A percentile compares a stretch with the other conserved stretches of the same genome.
Conservation (phyloP, 2,113 vertebrate genomes). For the Perca schrenkii region DNA sequence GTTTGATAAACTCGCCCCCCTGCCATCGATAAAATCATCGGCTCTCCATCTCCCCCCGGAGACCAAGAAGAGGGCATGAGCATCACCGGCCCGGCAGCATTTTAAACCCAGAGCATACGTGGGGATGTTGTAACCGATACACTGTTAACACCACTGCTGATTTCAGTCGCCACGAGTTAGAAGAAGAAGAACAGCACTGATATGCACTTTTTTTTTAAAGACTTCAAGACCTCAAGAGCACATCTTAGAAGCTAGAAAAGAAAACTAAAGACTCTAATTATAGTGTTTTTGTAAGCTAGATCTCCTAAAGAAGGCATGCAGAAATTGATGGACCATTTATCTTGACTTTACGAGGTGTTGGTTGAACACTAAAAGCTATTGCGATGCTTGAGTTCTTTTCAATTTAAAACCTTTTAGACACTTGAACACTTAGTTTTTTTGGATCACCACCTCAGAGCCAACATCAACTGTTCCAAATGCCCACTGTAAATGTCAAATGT, state of each 20-base stretch:
- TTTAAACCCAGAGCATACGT: neutral
- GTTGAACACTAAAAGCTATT: neutral
- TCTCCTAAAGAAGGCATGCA: neutral
- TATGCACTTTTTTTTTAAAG: constrained; percentile 9
- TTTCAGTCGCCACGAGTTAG: neutral
- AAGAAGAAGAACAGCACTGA: neutral
- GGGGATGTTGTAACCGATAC: neutral
- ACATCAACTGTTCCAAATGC: neutral
- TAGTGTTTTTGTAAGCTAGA: neutral
- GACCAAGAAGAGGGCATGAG: constrained; percentile 73
- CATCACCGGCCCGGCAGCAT: accelerated
- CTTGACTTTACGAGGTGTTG: neutral
- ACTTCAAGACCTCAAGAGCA: constrained; percentile 23
- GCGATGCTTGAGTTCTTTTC: neutral
- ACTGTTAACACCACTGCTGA: neutral
- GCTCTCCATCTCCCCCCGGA: constrained; percentile 19
- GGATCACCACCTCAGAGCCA: neutral
- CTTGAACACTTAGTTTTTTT: neutral
- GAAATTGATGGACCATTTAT: neutral
- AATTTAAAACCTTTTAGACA: neutral
- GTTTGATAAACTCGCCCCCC: constrained; percentile 66
- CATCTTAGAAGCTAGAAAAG: constrained; percentile 1
- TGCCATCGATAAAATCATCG: constrained; percentile 16
- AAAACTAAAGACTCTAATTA: neutral
- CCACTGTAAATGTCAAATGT: neutral